Conservation (phyloP, 2,888 invertebrate genomes). For the Andricus curvator region DNA sequence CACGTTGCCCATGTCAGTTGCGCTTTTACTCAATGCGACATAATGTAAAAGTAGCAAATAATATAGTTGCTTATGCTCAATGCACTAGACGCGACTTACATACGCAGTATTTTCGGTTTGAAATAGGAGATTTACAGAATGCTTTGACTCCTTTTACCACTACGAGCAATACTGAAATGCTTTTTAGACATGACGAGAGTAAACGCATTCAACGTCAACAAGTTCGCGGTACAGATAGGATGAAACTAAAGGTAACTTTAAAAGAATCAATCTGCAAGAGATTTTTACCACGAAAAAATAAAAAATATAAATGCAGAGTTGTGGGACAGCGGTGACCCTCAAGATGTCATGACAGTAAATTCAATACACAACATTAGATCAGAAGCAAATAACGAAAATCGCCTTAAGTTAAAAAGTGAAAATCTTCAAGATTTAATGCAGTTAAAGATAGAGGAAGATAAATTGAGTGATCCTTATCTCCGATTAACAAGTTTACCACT, state of each 20-base stretch:
- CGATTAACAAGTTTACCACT: not conserved
- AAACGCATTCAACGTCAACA: not conserved
- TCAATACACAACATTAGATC: not conserved
- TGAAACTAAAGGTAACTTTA: constrained; percentile 30
- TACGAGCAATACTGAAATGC: not conserved
- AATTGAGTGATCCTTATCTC: not conserved
- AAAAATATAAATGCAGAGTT: not conserved
- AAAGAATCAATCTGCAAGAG: constrained; percentile 32
- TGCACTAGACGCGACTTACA: constrained; percentile 17
- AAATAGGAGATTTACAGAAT: constrained; percentile 1
- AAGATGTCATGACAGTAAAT: not conserved
- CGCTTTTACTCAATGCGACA: too few relatives aligned
- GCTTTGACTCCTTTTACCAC: not conserved
- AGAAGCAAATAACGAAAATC: not conserved
- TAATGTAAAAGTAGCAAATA: not conserved
- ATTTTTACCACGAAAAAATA: not conserved
- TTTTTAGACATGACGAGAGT: constrained; percentile 2
- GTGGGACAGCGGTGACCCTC: not conserved
- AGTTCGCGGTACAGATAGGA: constrained; percentile 40
- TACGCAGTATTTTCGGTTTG: constrained; percentile 34
- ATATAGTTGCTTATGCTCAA: constrained; percentile 35
- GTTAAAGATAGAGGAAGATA: not conserved
- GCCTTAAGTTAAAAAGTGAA: not conserved
- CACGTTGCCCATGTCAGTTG: too few relatives aligned
- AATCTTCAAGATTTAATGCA: not conserved